phyloP scores from a whole-genome alignment of 2,888 invertebrate genomes.

The Drosophila maculinotata region DNA sequence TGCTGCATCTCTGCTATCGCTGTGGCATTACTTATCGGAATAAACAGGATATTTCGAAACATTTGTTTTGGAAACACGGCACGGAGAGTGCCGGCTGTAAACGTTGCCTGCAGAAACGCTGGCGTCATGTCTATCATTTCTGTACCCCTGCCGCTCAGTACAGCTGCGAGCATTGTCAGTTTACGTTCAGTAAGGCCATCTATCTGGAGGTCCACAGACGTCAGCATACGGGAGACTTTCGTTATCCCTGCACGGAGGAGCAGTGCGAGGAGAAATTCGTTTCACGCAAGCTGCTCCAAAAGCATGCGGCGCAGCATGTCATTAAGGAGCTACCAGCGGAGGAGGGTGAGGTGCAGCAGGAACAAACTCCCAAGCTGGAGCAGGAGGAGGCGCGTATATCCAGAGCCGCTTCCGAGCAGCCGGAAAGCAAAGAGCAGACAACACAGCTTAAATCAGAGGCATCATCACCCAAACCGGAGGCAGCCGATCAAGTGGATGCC shows the following conservation, averaged over 20 bases:
- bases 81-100: slow-evolving; percentile 94
- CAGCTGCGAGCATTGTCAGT: slow-evolving; percentile 92
- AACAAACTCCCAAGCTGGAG: slow-evolving; percentile 16
- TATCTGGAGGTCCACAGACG: slow-evolving; percentile 94
- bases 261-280: slow-evolving; percentile 92
- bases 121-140: slow-evolving; percentile 96
- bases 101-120: slow-evolving; percentile 94
- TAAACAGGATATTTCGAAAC: slow-evolving; percentile 94
- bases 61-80: slow-evolving; percentile 96
- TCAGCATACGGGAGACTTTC: slow-evolving; percentile 89
- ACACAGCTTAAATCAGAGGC: background rate
- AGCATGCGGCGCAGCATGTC: slow-evolving; percentile 89
- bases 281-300: slow-evolving; percentile 91
- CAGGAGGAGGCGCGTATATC: slow-evolving; percentile 12
- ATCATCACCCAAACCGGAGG: slow-evolving; percentile 6
- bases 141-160: slow-evolving; percentile 93
- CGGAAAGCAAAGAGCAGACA: too few species aligned
- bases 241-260: slow-evolving; percentile 90
- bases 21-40: slow-evolving; percentile 95
- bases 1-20: slow-evolving; percentile 94
- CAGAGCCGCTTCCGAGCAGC: background rate
- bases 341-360: slow-evolving; percentile 9
- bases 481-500: slow-evolving; percentile 13
- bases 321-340: slow-evolving; percentile 21
- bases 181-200: slow-evolving; percentile 91